Conservation (phyloP, 2,888 invertebrate genomes). For the Parasteatoda lunata region DNA sequence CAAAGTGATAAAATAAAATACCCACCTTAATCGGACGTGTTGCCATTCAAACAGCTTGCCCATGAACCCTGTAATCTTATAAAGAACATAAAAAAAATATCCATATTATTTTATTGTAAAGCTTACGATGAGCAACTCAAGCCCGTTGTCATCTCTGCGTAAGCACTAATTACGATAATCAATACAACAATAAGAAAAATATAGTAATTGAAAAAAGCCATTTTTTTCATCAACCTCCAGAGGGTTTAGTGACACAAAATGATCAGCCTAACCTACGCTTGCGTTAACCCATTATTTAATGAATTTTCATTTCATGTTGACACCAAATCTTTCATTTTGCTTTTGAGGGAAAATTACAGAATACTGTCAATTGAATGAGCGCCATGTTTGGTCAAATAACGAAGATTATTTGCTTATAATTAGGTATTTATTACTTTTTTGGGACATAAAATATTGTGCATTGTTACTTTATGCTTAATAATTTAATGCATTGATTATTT, state of each 20-base stretch:
- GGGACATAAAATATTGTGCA: not conserved
- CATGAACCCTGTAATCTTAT: slow-evolving; percentile 27
- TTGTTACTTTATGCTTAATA: not conserved
- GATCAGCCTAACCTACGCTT: slow-evolving; percentile 48
- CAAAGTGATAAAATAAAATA: not conserved
- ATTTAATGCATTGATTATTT: too few species aligned
- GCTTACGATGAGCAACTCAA: not conserved
- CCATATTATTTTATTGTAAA: slow-evolving; percentile 34
- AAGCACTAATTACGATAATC: slow-evolving; percentile 35
- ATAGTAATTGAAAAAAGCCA: slow-evolving; percentile 52
- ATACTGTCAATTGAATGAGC: not conserved
- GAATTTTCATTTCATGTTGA: slow-evolving; percentile 26
- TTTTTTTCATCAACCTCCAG: slow-evolving; percentile 1
- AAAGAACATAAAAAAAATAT: not conserved
- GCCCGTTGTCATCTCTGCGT: slow-evolving; percentile 16
- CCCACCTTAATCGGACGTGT: not conserved
- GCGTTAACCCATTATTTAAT: slow-evolving; percentile 57
- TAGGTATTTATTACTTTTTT: not conserved
- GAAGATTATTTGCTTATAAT: not conserved
- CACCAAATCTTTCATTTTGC: slow-evolving; percentile 28
- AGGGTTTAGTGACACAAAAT: slow-evolving; percentile 31
- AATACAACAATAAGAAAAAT: slow-evolving; percentile 9
- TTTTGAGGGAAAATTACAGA: not conserved
- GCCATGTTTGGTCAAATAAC: slow-evolving; percentile 34
- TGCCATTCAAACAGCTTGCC: not conserved